Conservation (phyloP, 2,888 invertebrate genomes). For the Entomobrya proxima region DNA sequence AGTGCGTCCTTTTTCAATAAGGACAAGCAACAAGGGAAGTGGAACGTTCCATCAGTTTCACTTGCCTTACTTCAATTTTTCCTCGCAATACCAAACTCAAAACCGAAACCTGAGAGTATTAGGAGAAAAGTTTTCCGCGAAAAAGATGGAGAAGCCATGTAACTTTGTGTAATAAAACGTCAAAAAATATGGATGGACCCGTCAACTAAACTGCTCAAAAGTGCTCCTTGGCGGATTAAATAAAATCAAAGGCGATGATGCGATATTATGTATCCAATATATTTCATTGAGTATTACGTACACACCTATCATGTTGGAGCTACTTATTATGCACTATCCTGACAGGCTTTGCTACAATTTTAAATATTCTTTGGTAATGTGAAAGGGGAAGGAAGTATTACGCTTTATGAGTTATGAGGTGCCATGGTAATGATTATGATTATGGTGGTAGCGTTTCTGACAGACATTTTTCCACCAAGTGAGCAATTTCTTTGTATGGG, state of each 20-base stretch:
- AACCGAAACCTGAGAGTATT: background rate
- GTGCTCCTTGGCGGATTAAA: conserved; percentile 6
- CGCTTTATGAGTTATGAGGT: conserved; percentile 20
- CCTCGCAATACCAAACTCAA: background rate
- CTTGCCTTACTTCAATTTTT: background rate
- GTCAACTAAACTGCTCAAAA: conserved; percentile 17
- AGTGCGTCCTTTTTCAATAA: background rate
- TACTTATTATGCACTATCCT: too few species aligned
- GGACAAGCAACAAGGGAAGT: conserved; percentile 4
- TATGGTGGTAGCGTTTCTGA: background rate
- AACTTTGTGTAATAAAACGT: conserved; percentile 32
- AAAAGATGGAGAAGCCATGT: conserved; percentile 21
- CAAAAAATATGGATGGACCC: conserved; percentile 40
- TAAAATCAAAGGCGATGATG: conserved; percentile 29
- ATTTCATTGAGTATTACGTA: background rate
- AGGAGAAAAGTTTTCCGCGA: conserved; percentile 1
- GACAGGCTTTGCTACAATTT: too few species aligned
- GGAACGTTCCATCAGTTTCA: conserved; percentile 19
- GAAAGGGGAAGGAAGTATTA: conserved; percentile 2
- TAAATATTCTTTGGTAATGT: too few species aligned
- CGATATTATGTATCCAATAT: background rate
- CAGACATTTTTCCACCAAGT: background rate
- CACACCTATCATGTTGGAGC: background rate
- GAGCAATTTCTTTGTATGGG: background rate
- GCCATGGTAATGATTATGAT: background rate